These are phyloP conservation scores for Hapalemur alaotrensis DNA, from an alignment of 2,797 vertebrate genomes.

Conservation along the genomic window DNA sequence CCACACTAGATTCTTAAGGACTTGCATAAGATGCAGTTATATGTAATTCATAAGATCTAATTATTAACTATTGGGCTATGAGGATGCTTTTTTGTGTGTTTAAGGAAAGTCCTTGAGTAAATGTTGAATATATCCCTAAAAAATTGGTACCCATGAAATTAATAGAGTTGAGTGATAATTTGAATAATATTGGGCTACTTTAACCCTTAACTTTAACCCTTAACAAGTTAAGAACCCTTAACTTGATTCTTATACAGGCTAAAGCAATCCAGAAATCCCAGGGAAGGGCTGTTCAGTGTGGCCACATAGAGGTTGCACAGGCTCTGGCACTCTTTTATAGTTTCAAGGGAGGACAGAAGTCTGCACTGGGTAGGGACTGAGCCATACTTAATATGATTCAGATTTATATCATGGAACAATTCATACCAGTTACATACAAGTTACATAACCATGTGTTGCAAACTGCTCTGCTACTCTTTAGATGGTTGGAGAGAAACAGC, in stretches of 20 bases:
- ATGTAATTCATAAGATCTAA: neutral
- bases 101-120: slow-evolving; percentile 42
- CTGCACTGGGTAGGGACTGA: neutral
- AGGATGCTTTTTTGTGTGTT: neutral
- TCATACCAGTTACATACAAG: neutral
- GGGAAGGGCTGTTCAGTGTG: neutral
- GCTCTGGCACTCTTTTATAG: neutral
- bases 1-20: neutral
- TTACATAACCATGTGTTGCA: neutral
- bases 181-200: slow-evolving; percentile 18
- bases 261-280: neutral
- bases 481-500: neutral
- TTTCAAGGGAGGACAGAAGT: neutral
- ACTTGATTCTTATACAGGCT: neutral
- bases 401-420: slow-evolving; percentile 21
- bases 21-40: neutral
- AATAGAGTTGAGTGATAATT: slow-evolving; percentile 12
- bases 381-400: neutral
- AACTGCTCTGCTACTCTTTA: neutral
- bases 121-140: neutral
- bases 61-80: neutral
- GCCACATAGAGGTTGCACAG: neutral
- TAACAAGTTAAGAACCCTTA: neutral
- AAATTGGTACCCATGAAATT: slow-evolving; percentile 48
- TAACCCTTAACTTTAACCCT: neutral